Base-by-base conservation (phyloP, 1,140 invertebrate genomes). In the Trichoplusia ni region DNA sequence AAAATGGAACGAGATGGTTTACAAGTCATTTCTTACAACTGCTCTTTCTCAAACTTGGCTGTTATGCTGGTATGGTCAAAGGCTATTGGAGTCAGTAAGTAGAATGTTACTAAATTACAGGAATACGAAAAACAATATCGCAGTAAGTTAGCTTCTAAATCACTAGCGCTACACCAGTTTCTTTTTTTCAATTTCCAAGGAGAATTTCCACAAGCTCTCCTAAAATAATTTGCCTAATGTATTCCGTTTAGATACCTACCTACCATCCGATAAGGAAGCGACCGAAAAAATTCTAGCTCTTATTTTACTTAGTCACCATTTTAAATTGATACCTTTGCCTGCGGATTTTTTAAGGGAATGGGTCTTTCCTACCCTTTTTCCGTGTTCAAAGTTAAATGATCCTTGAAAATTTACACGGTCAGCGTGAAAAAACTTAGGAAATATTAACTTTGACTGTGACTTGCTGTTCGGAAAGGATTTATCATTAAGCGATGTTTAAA, bases 1-100 rank as follows among this genome's bases (percentile, higher is more conserved):
- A 44, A 75, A 75, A 58, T 69, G 70, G 66, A 78, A 69, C 40
- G 75, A 78, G 21, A 53, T 78, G 25, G 47, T 68, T 0, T 78
- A 78, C 59, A 78, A 78, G 21, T 71, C 68, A 0, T 78, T 78
- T 19, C 40, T 78, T 16, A 46, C 54, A 2, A 73, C 70, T 0
- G 64, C 73, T 0, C 40, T 78, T 6, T 54, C 64, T 7, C 75
- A 78, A 59, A 75, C 73, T 5, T 78, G 70, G 73, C 42, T 75
- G 13, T 27, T 78, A 8, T 78, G 73, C 40, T 71, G 65, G 61
- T 71, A 75, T 19, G 75, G 75, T 4, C 73, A 78, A 18, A 61
- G 70, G 9, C 53, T 78, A 4, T 33, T 75, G 1, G 73, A 78
- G 38, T 75, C 75, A 6, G 75, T 78, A 54, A 71, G 73, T 35